These are phyloP conservation scores for Athetis lepigone DNA, from an alignment of 2,888 invertebrate genomes.

Conservation along the genomic window DNA sequence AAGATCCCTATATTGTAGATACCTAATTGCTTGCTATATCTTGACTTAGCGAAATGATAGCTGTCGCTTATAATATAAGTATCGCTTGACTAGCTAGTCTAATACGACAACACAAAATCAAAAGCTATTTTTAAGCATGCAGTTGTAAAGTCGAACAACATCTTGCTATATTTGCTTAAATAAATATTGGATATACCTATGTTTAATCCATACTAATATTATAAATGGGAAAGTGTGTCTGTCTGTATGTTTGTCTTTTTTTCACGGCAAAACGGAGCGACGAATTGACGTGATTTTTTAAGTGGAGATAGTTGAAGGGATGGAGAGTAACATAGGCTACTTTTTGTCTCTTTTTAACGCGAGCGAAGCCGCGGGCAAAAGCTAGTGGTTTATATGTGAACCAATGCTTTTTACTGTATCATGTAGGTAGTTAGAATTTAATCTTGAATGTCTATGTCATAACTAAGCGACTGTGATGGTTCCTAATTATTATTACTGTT, in stretches of 20 bases:
- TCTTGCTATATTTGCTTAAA: not conserved
- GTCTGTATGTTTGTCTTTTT: too few species aligned
- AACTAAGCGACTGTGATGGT: conserved; percentile 16
- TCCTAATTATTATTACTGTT: conserved; percentile 15
- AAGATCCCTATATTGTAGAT: conserved; percentile 2
- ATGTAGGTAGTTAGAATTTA: not conserved
- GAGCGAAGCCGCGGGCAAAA: too few species aligned
- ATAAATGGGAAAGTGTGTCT: too few species aligned
- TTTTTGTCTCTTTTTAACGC: too few species aligned
- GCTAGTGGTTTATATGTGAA: too few species aligned
- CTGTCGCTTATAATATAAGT: not conserved
- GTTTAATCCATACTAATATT: too few species aligned
- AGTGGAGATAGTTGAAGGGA: too few species aligned
- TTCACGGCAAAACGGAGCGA: too few species aligned
- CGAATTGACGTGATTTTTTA: too few species aligned
- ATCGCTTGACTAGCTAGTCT: conserved; percentile 10
- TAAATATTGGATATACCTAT: too few species aligned
- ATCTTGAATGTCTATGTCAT: not conserved
- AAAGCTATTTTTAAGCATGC: not conserved
- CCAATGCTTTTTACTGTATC: conserved; percentile 1
- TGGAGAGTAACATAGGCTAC: too few species aligned
- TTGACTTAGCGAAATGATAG: conserved; percentile 26
- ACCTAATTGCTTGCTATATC: not conserved
- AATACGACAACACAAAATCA: too few species aligned
- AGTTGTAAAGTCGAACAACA: not conserved